Evolutionary conservation across 2,113 vertebrate species (phyloP), one percentile per base, ranked within the genome.

Genomic region (Melanerpes aurifrons): DNA sequence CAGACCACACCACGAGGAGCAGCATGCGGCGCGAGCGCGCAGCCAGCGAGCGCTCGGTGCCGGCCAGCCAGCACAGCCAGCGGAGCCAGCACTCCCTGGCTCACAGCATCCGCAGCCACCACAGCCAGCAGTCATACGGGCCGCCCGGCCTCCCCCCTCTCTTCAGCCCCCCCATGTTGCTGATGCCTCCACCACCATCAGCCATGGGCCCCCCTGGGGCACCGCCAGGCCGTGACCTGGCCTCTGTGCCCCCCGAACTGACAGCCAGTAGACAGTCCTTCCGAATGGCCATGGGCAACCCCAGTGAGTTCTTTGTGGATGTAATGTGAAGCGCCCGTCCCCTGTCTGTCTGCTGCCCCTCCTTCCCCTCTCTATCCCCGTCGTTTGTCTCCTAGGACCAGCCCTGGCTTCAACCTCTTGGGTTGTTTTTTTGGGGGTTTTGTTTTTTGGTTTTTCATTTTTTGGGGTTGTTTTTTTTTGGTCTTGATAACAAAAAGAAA

Each of bases 291-390:
- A 98, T 99, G 98, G 99, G 98, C 93, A 99, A 99, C 98, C 98
- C 99, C 97, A 98, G 99, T 94, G 99, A 99, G 98, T 99, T 99
- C 97, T 99, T 99, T 96, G 98, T 99, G 96, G 99, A 99, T 96
- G 99, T 99, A 97, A 99, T 99, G 99, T 99, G 98, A 99, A 97
- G 95, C 89, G 73, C 96, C 87, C 69, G 0, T 87, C 89, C 92
- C 76, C 68, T 95, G 95, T 96, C 87, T 93, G 94, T 95, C 92
- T 94, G 86, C 86, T 93, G 86, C 56, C 72, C 87, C 59, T 72
- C 90, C 81, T 81, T 79, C 43, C 92, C 54, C 54, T 32, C 9
- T 66, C 76, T n/a, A 24, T 62, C 71, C 96, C 78, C 4, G 2
- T 96, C 0, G 73, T 96, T 95, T 94, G 95, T 95, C 89, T 96